phyloP scores from a whole-genome alignment of 1,140 invertebrate species.

The Dysdera silvatica region DNA sequence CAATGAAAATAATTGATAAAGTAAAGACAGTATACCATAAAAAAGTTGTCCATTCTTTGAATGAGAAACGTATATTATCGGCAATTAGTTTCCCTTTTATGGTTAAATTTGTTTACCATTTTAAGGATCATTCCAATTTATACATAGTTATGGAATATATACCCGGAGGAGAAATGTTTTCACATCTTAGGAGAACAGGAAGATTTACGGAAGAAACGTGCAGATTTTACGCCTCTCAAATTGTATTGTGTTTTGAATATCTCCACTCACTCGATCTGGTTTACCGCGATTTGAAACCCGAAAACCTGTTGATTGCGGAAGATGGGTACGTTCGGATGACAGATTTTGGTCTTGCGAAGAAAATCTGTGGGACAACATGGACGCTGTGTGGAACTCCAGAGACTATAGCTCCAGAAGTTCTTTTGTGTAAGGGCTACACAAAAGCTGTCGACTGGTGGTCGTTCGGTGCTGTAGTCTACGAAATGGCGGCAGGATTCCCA shows the following conservation, averaged over 20 bases:
- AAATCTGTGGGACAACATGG: constrained; percentile 98
- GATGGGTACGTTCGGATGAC: constrained; percentile 92
- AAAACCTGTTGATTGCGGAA: constrained; percentile 96
- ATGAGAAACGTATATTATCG: constrained; percentile 22
- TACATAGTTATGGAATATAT: constrained; percentile 32
- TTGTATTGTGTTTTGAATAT: constrained; percentile 98
- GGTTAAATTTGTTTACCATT: constrained; percentile 9
- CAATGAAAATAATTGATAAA: neutral
- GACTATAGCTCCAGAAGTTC: constrained; percentile 95
- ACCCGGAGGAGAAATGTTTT: neutral
- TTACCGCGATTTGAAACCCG: constrained; percentile 97
- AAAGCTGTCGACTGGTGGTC: constrained; percentile 96
- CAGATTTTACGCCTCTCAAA: constrained; percentile 97
- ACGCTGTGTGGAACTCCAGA: constrained; percentile 99
- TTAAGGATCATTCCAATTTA: constrained; percentile 8
- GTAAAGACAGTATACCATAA: constrained; percentile 16
- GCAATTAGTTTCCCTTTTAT: constrained; percentile 15
- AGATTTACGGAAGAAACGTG: constrained; percentile 23
- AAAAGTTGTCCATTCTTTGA: constrained; percentile 23
- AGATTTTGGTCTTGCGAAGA: constrained; percentile 98
- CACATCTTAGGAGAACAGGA: neutral
- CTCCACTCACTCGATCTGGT: constrained; percentile 98
- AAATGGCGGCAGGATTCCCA: constrained; percentile 55
- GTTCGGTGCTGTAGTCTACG: constrained; percentile 66
- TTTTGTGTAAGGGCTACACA: constrained; percentile 90